Conservation (phyloP, 2,888 invertebrate genomes). For the Cerastoderma edule region DNA sequence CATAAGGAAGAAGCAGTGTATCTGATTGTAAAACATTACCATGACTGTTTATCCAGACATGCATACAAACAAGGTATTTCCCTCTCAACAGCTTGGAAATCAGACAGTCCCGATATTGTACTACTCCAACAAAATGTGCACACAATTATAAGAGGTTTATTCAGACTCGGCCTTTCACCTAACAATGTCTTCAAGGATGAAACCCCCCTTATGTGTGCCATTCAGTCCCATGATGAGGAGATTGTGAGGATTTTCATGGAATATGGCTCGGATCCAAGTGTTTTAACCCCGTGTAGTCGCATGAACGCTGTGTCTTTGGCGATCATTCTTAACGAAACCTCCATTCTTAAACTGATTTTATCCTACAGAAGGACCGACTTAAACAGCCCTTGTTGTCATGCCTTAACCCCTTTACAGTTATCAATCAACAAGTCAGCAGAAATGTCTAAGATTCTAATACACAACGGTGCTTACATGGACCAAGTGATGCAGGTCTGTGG, state of each 20-base stretch:
- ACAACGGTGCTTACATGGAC: slow-evolving; percentile 65
- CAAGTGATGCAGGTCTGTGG: slow-evolving; percentile 56
- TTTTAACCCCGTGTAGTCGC: slow-evolving; percentile 43
- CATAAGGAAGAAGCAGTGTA: slow-evolving; percentile 38
- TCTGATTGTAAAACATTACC: slow-evolving; percentile 43
- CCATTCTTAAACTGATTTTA: slow-evolving; percentile 60
- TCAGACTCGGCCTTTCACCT: slow-evolving; percentile 47
- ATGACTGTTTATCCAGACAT: slow-evolving; percentile 28
- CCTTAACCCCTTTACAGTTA: slow-evolving; percentile 64
- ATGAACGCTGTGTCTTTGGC: slow-evolving; percentile 66
- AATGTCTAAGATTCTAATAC: slow-evolving; percentile 63
- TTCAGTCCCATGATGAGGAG: slow-evolving; percentile 61
- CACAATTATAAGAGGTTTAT: slow-evolving; percentile 40
- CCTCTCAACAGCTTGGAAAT: slow-evolving; percentile 50
- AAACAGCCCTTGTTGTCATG: slow-evolving; percentile 62
- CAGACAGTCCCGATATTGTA: slow-evolving; percentile 27
- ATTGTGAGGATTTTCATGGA: slow-evolving; percentile 57
- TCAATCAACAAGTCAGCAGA: slow-evolving; percentile 64
- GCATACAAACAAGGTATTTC: slow-evolving; percentile 28
- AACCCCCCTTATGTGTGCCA: slow-evolving; percentile 59
- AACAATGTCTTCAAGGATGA: slow-evolving; percentile 46
- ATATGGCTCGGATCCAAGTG: slow-evolving; percentile 64
- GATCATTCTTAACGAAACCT: slow-evolving; percentile 64
- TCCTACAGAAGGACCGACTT: slow-evolving; percentile 61
- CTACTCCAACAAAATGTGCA: slow-evolving; percentile 35